These are phyloP conservation scores for Mandrillus leucophaeus DNA, from an alignment of 2,113 vertebrate genomes.

Conservation along the genomic window DNA sequence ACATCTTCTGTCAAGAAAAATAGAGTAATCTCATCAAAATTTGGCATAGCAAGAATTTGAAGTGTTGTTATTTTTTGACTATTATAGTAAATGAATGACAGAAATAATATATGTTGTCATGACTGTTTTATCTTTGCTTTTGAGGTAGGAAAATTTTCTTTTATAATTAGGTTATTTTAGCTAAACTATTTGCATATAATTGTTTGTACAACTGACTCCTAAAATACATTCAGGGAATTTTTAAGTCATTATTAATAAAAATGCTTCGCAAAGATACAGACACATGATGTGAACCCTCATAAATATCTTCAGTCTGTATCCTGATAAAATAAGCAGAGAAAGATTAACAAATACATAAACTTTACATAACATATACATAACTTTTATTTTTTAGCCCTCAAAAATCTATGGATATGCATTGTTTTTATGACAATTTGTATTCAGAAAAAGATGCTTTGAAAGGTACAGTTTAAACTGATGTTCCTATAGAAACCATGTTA, in stretches of 20 bases:
- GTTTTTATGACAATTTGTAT: background rate
- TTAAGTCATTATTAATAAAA: conserved; percentile 40
- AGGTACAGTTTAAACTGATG: background rate
- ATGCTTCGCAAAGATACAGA: background rate
- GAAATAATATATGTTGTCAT: conserved; percentile 31
- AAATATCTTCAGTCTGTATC: background rate
- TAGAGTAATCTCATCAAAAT: conserved; percentile 16
- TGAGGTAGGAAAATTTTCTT: conserved; percentile 25
- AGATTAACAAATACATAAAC: background rate
- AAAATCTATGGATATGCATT: background rate
- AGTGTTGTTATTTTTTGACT: conserved; percentile 14
- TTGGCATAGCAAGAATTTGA: conserved; percentile 28
- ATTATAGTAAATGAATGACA: conserved; percentile 46
- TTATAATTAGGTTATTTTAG: conserved; percentile 54
- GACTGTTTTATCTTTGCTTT: conserved; percentile 12
- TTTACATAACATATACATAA: background rate
- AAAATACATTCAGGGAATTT: conserved; percentile 4
- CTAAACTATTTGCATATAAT: conserved; percentile 36
- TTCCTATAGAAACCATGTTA: background rate
- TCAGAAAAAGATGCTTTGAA: background rate
- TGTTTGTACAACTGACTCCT: background rate
- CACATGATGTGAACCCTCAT: background rate
- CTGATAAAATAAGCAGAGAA: background rate
- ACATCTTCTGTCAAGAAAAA: conserved; percentile 33
- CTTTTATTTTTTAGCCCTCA: background rate